A percentile compares a stretch with the other conserved stretches of the same genome.
Conservation (phyloP, 2,888 invertebrate genomes). For the Julus scandinavius region DNA sequence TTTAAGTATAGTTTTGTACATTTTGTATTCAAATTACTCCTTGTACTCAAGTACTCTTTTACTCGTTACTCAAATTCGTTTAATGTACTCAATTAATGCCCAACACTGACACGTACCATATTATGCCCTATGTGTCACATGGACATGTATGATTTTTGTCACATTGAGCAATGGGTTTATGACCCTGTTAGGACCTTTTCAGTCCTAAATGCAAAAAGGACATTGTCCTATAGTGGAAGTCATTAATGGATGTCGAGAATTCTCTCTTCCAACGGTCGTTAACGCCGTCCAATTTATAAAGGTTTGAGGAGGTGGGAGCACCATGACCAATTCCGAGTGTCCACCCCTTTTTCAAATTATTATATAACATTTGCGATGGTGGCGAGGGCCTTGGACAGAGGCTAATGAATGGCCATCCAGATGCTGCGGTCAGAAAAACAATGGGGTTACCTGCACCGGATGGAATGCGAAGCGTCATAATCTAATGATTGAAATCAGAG, state of each 20-base stretch:
- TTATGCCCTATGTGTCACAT: no score
- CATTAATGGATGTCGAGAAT: not conserved
- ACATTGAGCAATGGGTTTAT: no score
- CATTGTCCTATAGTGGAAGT: not conserved
- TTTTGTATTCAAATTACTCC: no score
- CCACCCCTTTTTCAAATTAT: slow-evolving; percentile 29
- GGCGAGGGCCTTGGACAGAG: not conserved
- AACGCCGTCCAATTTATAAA: not conserved
- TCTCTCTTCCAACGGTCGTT: not conserved
- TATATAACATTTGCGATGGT: not conserved
- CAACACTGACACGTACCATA: no score
- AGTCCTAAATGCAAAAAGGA: no score
- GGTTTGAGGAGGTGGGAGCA: not conserved
- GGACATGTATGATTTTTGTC: no score
- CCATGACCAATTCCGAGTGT: not conserved
- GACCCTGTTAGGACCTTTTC: no score
- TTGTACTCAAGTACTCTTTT: no score
- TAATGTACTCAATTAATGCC: no score
- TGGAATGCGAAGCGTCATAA: slow-evolving; percentile 8
- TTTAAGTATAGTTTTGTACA: no score
- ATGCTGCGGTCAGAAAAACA: slow-evolving; percentile 19
- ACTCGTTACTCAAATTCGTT: no score
- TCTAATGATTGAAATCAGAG: slow-evolving; percentile 40
- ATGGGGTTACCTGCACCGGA: not conserved
- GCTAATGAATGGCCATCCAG: not conserved